phyloP scores from a whole-genome alignment of 2,113 vertebrate species.

The Perognathus longimembris region DNA sequence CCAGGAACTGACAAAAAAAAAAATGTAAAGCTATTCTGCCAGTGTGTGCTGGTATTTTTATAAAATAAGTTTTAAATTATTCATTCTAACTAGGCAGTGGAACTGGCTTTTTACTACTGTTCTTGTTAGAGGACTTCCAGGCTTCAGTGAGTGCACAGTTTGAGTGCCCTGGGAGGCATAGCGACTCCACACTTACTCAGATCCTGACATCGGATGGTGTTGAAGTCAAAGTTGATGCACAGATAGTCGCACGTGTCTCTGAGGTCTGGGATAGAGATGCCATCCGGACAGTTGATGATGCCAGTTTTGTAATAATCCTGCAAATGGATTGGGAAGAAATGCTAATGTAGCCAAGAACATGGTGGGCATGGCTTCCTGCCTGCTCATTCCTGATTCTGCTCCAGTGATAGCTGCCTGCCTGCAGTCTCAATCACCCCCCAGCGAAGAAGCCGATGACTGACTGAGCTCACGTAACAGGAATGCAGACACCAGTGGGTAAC shows the following conservation, averaged over 20 bases:
- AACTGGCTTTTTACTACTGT: too few species aligned
- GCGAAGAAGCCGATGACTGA: neutral
- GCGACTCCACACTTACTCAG: constrained; percentile 86
- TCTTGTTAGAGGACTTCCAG: too few species aligned
- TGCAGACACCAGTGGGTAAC: neutral
- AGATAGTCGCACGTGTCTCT: constrained; percentile 91
- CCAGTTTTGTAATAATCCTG: constrained; percentile 92
- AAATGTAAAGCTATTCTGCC: too few species aligned
- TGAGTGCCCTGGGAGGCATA: too few species aligned
- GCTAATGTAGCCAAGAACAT: neutral
- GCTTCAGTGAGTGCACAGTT: too few species aligned
- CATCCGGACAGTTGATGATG: constrained; percentile 90
- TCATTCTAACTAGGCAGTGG: too few species aligned
- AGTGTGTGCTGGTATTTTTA: too few species aligned
- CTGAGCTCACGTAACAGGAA: neutral
- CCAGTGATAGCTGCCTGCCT: neutral
- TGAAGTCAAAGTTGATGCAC: constrained; percentile 92
- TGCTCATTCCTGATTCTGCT: neutral
- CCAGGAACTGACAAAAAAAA: too few species aligned
- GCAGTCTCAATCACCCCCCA: neutral
- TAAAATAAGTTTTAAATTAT: too few species aligned
- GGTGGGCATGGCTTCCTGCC: too few species aligned
- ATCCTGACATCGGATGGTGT: constrained; percentile 91
- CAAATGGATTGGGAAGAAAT: constrained; percentile 29
- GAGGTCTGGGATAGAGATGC: constrained; percentile 89